A percentile compares a stretch with the other conserved stretches of the same genome.
phyloP scores from a whole-genome alignment of 2,113 vertebrate species.

The Lophotis ruficrista region DNA sequence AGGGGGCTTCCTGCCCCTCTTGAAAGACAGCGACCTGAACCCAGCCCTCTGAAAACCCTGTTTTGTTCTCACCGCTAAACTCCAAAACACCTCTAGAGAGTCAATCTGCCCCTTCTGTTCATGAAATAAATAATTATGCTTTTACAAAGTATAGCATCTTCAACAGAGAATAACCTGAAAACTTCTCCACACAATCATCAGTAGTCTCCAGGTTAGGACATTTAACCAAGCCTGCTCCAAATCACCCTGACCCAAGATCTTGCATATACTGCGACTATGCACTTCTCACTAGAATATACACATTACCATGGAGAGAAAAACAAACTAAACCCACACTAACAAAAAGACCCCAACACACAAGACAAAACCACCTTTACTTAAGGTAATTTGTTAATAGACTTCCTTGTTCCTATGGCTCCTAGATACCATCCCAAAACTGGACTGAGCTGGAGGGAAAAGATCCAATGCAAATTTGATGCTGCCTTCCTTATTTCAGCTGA shows the following conservation, averaged over 20 bases:
- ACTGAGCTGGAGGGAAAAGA: neutral
- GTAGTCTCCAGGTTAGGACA: neutral
- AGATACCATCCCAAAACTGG: neutral
- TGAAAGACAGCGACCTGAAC: neutral
- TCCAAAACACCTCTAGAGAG: neutral
- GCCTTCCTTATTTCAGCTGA: neutral
- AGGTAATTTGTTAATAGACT: neutral
- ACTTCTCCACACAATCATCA: neutral
- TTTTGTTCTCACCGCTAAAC: neutral
- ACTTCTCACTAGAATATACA: neutral
- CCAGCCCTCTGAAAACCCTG: neutral
- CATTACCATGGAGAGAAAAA: neutral
- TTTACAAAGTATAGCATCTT: neutral
- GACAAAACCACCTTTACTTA: neutral
- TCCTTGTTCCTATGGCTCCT: neutral
- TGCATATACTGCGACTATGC: neutral
- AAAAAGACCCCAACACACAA: neutral
- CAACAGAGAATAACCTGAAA: neutral
- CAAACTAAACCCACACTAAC: neutral
- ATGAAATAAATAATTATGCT: neutral
- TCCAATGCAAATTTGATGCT: neutral
- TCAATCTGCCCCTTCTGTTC: neutral
- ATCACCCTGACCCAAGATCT: neutral
- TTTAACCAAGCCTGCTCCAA: neutral
- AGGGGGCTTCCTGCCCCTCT: neutral